A percentile compares a stretch with the other conserved stretches of the same genome.
Conservation (phyloP, 1,140 invertebrate species). For the Drosophila kikkawai region DNA sequence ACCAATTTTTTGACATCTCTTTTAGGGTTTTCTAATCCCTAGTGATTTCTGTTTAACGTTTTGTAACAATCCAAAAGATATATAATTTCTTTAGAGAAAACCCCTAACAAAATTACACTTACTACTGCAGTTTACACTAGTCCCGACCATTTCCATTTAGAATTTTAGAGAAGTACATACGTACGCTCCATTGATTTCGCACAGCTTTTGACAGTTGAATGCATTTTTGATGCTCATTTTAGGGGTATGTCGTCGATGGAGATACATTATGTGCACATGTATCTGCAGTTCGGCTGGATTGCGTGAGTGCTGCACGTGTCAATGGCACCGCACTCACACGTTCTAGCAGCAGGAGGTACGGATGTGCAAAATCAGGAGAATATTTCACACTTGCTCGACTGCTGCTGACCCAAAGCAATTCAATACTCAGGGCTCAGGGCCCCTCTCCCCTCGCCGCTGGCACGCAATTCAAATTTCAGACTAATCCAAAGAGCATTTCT, state of each 20-base stretch:
- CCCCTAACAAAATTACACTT: not conserved
- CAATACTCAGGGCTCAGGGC: not conserved
- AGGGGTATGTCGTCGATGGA: slow-evolving; percentile 1
- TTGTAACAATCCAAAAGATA: not conserved
- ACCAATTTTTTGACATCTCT: too few species aligned
- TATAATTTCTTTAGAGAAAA: too few species aligned
- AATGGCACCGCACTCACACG: slow-evolving; percentile 52
- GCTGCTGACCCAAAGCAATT: slow-evolving; percentile 42
- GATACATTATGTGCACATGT: slow-evolving; percentile 30
- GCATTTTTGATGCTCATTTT: slow-evolving; percentile 73
- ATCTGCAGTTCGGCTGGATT: slow-evolving; percentile 31
- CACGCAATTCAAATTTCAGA: slow-evolving; percentile 65
- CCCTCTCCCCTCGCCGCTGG: not conserved
- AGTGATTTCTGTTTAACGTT: not conserved
- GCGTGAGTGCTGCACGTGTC: slow-evolving; percentile 74
- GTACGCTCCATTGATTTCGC: slow-evolving; percentile 37
- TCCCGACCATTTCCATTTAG: slow-evolving; percentile 1
- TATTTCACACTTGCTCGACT: slow-evolving; percentile 67
- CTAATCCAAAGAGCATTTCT: slow-evolving; percentile 83
- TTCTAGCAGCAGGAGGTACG: slow-evolving; percentile 45
- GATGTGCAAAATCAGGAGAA: slow-evolving; percentile 43
- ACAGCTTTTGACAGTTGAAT: slow-evolving; percentile 78
- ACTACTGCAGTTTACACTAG: not conserved
- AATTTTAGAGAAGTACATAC: slow-evolving; percentile 7
- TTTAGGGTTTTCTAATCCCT: not conserved